phyloP scores from a whole-genome alignment of 2,113 vertebrate species.

The Plestiodon gilberti region DNA sequence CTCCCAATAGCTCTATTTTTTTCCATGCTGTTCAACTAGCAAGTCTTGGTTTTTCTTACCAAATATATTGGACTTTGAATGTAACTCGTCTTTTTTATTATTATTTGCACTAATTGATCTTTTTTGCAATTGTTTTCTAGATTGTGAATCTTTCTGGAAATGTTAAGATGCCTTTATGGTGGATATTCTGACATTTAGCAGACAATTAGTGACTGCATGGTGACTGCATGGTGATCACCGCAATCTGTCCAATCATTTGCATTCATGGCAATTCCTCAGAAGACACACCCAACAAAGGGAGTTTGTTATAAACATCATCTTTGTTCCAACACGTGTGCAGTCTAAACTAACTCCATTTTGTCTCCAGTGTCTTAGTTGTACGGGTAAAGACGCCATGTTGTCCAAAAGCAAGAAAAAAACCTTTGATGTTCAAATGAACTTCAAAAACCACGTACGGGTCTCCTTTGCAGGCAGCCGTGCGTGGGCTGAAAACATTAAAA shows the following conservation, averaged over 20 bases:
- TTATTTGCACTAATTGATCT: background rate
- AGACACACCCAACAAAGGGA: background rate
- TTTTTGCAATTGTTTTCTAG: background rate
- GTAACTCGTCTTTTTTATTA: too few relatives aligned
- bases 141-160: background rate
- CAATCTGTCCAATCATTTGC: background rate
- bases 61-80: background rate
- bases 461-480: too few relatives aligned
- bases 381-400: too few relatives aligned
- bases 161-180: background rate
- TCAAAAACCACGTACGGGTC: too few relatives aligned
- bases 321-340: too few relatives aligned
- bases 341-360: too few relatives aligned
- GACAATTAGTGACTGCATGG: background rate
- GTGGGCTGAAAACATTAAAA: too few relatives aligned
- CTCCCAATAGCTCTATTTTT: constrained; percentile 43
- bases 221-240: too few relatives aligned
- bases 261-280: background rate
- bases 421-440: too few relatives aligned
- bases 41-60: constrained; percentile 2
- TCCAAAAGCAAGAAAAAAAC: too few relatives aligned
- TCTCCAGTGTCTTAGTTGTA: too few relatives aligned
- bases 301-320: background rate
- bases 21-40: constrained; percentile 47
- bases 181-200: background rate